A percentile compares a stretch with the other conserved stretches of the same genome.
Conservation (phyloP, 2,113 vertebrate species). For the Scolopax mira region DNA sequence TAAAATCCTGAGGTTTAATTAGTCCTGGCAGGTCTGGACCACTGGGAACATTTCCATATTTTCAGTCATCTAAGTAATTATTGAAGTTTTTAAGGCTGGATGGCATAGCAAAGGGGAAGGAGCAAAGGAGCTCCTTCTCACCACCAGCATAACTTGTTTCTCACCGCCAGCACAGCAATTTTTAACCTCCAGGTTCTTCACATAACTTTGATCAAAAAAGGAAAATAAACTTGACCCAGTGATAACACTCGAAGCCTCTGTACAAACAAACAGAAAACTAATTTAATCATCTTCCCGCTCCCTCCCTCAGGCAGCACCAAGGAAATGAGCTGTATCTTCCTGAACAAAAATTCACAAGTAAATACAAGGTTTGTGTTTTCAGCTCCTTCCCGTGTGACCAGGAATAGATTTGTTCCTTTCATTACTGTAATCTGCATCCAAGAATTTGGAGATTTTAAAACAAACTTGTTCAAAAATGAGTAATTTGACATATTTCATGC, state of each 20-base stretch:
- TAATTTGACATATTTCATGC: background rate
- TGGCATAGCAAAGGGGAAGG: background rate
- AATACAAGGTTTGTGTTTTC: background rate
- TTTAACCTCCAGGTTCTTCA: background rate
- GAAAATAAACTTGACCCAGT: background rate
- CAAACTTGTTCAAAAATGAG: background rate
- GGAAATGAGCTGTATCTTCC: background rate
- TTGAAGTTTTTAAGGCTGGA: background rate
- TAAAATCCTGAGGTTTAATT: conserved; percentile 30
- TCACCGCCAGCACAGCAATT: background rate
- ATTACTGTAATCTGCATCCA: background rate
- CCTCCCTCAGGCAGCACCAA: background rate
- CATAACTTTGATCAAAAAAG: background rate
- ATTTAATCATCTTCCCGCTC: background rate
- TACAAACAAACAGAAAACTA: background rate
- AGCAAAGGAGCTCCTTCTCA: background rate
- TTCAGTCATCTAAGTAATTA: conserved; percentile 7
- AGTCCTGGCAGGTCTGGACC: conserved; percentile 2
- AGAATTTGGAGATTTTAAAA: background rate
- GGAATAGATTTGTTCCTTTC: background rate
- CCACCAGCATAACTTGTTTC: background rate
- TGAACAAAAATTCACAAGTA: background rate
- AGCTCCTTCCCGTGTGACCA: background rate
- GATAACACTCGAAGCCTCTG: background rate
- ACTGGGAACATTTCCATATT: background rate